These are phyloP conservation scores for Gallinago media DNA, from an alignment of 2,113 vertebrate species.

Conservation along the genomic window DNA sequence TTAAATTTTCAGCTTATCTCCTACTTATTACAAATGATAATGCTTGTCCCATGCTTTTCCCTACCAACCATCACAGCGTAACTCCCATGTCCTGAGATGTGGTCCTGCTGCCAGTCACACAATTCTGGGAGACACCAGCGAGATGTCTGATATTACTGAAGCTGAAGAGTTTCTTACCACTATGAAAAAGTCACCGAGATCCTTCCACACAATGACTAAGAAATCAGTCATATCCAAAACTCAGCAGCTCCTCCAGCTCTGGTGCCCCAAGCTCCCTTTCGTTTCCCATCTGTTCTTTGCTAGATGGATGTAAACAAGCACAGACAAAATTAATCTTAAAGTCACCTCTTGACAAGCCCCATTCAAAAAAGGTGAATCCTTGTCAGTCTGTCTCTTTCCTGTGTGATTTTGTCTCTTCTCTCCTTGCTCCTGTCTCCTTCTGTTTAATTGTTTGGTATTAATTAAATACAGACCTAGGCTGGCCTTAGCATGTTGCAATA, in stretches of 20 bases:
- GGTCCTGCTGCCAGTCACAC: too few relatives aligned
- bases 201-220: neutral
- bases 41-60: neutral
- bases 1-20: neutral
- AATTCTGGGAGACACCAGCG: neutral
- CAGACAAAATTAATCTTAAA: neutral
- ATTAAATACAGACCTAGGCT: neutral
- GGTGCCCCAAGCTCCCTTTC: neutral
- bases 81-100: too few relatives aligned
- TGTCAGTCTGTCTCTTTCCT: neutral
- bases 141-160: rapidly evolving
- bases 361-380: neutral
- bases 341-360: neutral
- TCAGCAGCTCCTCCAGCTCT: neutral
- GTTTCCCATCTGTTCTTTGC: neutral
- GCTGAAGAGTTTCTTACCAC: neutral
- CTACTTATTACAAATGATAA: neutral
- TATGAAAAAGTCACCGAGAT: neutral
- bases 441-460: neutral
- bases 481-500: neutral
- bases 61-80: too few relatives aligned
- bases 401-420: neutral
- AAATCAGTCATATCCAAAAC: neutral
- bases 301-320: neutral
- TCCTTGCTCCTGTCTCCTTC: neutral